Evolutionary conservation across 2,113 vertebrate species (phyloP).

Genomic region (Eudyptes chrysolophus): DNA sequence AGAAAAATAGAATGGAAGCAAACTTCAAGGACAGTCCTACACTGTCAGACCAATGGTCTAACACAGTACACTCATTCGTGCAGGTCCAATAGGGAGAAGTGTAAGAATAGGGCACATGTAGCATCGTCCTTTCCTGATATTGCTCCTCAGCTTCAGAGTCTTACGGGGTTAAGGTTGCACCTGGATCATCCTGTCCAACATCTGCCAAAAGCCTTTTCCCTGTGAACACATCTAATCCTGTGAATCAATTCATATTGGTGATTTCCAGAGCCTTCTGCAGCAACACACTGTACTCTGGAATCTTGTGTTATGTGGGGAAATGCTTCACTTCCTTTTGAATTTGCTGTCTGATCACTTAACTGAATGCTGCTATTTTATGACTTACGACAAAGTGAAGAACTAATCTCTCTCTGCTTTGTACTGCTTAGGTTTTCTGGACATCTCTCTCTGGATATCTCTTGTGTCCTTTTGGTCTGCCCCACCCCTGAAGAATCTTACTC

Average conservation of each 20-base stretch:
- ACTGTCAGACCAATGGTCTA: background rate
- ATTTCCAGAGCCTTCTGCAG: background rate
- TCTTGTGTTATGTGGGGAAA: background rate
- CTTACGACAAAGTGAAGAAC: background rate
- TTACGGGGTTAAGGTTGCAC: background rate
- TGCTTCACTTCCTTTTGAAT: background rate
- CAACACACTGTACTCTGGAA: background rate
- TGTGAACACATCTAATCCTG: rapidly evolving
- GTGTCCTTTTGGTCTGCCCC: background rate
- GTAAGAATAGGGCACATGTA: rapidly evolving
- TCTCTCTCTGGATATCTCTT: background rate
- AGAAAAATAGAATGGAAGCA: background rate
- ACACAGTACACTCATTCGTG: background rate
- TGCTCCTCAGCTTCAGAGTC: background rate
- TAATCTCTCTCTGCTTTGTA: background rate
- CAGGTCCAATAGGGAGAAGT: background rate
- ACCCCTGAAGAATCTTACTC: background rate
- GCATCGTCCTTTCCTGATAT: background rate
- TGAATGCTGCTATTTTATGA: background rate
- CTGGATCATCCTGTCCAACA: background rate
- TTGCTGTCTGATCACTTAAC: background rate
- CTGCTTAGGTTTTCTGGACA: background rate
- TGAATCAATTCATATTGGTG: background rate
- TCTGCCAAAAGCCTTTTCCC: background rate
- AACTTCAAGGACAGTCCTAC: background rate